Conservation (phyloP, 1,140 invertebrate species). For the Danaus plexippus region DNA sequence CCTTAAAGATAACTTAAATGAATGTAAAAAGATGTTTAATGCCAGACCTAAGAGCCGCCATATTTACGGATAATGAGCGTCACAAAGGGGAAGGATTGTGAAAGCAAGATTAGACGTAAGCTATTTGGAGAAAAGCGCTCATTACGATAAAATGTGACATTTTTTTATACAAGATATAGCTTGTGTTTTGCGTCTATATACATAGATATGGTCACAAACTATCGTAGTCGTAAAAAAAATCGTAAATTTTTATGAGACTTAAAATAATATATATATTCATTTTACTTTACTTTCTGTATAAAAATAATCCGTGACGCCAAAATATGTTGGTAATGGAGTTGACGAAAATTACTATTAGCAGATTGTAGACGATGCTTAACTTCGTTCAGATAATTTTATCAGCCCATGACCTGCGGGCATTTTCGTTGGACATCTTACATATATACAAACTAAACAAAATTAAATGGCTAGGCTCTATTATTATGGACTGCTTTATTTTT, state of each 20-base stretch:
- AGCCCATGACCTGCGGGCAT: constrained; percentile 12
- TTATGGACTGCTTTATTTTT: constrained; percentile 3
- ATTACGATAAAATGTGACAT: too few species aligned
- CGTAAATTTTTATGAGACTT: too few species aligned
- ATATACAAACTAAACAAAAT: constrained; percentile 14
- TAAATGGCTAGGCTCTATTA: constrained; percentile 1
- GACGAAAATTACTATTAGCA: constrained; percentile 22
- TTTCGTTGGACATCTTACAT: constrained; percentile 14
- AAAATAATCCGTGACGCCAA: too few species aligned
- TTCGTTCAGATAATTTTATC: constrained; percentile 37
- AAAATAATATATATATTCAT: too few species aligned
- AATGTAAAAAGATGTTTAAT: constrained; percentile 14
- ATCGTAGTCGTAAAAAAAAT: too few species aligned
- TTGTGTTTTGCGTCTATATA: too few species aligned
- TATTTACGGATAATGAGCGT: constrained; percentile 8
- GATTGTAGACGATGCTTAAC: constrained; percentile 29
- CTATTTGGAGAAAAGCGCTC: constrained; percentile 1
- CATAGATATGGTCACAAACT: too few species aligned
- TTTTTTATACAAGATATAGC: too few species aligned
- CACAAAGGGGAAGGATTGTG: constrained; percentile 5
- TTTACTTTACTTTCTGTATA: too few species aligned
- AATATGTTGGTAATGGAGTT: constrained; percentile 12
- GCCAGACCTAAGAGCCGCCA: constrained; percentile 10
- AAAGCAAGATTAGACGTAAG: constrained; percentile 4
- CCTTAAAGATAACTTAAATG: constrained; percentile 10